These are phyloP conservation scores for Euclidia mi DNA, from an alignment of 2,888 invertebrate genomes.

Conservation along the genomic window DNA sequence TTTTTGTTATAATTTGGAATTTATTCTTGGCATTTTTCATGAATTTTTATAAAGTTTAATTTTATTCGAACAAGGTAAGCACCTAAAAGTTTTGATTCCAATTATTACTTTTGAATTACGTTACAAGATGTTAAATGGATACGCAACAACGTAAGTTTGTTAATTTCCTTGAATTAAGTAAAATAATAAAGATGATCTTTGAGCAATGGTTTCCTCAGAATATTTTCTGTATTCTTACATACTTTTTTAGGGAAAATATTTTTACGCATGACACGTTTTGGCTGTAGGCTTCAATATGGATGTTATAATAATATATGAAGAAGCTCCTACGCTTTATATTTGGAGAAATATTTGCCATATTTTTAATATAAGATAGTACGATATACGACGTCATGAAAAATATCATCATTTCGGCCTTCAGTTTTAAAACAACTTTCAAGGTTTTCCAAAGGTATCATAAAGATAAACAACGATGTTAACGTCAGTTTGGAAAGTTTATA, in stretches of 20 bases:
- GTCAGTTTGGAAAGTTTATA: no score
- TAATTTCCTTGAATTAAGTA: slow-evolving; percentile 18
- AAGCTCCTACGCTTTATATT: slow-evolving; percentile 28
- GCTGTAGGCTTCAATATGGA: slow-evolving; percentile 11
- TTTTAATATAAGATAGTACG: slow-evolving; percentile 20
- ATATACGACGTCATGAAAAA: slow-evolving; percentile 4
- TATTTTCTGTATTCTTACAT: slow-evolving; percentile 15
- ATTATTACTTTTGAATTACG: slow-evolving; percentile 52
- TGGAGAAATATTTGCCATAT: slow-evolving; percentile 27
- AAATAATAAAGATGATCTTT: slow-evolving; percentile 18
- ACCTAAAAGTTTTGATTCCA: slow-evolving; percentile 48
- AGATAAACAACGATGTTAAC: no score
- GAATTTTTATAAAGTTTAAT: slow-evolving; percentile 55
- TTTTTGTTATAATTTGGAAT: slow-evolving; percentile 73
- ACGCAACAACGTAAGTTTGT: slow-evolving; percentile 30
- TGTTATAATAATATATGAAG: no score
- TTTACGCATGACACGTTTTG: slow-evolving; percentile 30
- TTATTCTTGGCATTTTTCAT: slow-evolving; percentile 47
- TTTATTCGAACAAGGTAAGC: slow-evolving; percentile 40
- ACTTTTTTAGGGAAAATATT: slow-evolving; percentile 25
- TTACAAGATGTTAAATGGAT: slow-evolving; percentile 29
- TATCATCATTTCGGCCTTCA: slow-evolving; percentile 2
- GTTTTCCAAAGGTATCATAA: no score
- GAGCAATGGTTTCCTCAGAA: slow-evolving; percentile 19
- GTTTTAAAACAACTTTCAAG: no score